phyloP scores from a whole-genome alignment of 2,797 vertebrate genomes.

The Macrochelys suwanniensis region DNA sequence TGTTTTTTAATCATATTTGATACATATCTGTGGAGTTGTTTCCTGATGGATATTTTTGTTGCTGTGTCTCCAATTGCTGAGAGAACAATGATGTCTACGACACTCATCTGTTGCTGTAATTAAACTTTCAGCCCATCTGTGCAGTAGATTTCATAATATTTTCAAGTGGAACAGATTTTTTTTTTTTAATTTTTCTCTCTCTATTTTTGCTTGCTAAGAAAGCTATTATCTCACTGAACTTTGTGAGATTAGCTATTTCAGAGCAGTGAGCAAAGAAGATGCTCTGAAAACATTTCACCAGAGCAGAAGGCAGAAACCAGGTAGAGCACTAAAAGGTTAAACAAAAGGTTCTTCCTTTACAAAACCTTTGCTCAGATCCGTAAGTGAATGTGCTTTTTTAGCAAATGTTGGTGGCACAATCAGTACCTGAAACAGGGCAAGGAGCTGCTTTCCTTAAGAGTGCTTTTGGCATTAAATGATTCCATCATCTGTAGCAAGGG shows the following conservation, averaged over 20 bases:
- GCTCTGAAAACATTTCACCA: constrained; percentile 41
- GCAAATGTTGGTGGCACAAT: neutral
- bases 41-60: constrained; percentile 69
- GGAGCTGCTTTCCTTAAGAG: too few relatives aligned
- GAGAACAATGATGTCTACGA: constrained; percentile 46
- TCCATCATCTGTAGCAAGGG: neutral
- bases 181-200: constrained; percentile 64
- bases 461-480: neutral
- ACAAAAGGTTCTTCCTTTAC: constrained; percentile 30
- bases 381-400: constrained; percentile 15
- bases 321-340: constrained; percentile 51
- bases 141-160: constrained; percentile 71
- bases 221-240: constrained; percentile 59
- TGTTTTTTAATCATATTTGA: constrained; percentile 52
- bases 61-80: constrained; percentile 63
- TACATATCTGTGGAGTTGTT: constrained; percentile 37
- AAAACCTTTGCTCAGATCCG: neutral
- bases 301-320: constrained; percentile 35
- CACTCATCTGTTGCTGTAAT: constrained; percentile 69
- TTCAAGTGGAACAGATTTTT: constrained; percentile 74
- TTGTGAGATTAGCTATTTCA: constrained; percentile 46
- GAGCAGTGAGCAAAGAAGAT: constrained; percentile 34
- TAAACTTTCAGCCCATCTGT: constrained; percentile 80
- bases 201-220: constrained; percentile 66
- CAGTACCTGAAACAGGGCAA: constrained; percentile 3